Percentiles rank a stretch among this genome's conserved stretches.
phyloP scores from a whole-genome alignment of 2,113 vertebrate genomes.

The Xerus inauris region DNA sequence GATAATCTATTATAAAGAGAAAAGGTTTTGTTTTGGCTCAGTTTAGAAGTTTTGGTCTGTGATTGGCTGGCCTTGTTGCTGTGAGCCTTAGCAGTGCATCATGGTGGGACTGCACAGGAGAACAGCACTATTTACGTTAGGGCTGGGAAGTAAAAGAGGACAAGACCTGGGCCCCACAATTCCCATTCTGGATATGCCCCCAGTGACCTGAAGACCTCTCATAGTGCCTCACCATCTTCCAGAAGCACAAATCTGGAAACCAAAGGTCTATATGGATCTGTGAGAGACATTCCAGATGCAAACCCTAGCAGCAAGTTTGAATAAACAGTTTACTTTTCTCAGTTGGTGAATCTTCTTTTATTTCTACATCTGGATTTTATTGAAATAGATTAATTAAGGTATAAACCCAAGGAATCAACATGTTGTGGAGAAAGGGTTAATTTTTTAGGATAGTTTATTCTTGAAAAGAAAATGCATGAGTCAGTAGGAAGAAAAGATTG shows the following conservation, averaged over 20 bases:
- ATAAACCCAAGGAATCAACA: neutral
- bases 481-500: neutral
- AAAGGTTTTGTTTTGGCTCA: neutral
- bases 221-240: too few species aligned
- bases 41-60: neutral
- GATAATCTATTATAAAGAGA: neutral
- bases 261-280: neutral
- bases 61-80: neutral
- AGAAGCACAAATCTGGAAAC: neutral
- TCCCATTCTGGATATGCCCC: too few species aligned
- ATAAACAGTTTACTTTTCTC: neutral
- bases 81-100: neutral
- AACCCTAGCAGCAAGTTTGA: neutral
- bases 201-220: neutral
- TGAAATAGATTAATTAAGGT: constrained; percentile 13
- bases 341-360: neutral
- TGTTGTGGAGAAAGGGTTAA: neutral
- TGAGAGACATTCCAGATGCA: neutral
- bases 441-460: neutral
- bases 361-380: neutral
- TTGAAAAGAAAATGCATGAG: neutral
- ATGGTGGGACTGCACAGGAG: too few species aligned
- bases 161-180: neutral
- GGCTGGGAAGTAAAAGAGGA: neutral
- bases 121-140: too few species aligned